Conservation (phyloP, 2,113 vertebrate genomes). For the Gambusia holbrooki region DNA sequence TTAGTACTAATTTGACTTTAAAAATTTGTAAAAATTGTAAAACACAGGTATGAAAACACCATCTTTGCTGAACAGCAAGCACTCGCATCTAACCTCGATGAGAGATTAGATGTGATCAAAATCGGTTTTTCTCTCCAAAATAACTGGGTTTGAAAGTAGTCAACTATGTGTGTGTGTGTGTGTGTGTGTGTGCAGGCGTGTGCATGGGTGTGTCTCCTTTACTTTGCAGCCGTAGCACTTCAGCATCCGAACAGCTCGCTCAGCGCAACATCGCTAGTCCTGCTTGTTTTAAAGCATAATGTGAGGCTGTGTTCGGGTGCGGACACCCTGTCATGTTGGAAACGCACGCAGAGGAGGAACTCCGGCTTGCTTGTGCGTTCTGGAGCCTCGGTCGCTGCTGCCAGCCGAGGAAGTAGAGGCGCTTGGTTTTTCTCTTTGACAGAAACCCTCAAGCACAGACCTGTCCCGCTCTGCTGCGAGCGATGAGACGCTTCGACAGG, state of each 20-base stretch:
- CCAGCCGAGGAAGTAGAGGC: slow-evolving; percentile 16
- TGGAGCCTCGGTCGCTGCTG: slow-evolving; percentile 32
- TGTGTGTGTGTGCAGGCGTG: too few species aligned
- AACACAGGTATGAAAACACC: too few species aligned
- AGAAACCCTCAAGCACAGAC: slow-evolving; percentile 34
- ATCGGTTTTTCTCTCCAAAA: too few species aligned
- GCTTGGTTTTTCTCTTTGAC: slow-evolving; percentile 25
- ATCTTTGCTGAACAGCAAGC: too few species aligned
- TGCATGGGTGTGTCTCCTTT: neutral
- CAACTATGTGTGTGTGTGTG: too few species aligned
- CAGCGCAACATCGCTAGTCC: neutral
- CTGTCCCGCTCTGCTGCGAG: slow-evolving; percentile 26
- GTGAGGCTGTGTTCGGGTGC: neutral
- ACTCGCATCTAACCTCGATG: too few species aligned
- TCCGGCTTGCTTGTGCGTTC: slow-evolving; percentile 19
- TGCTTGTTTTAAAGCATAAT: neutral
- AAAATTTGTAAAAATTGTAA: too few species aligned
- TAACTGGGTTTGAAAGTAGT: too few species aligned
- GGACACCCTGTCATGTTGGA: slow-evolving; percentile 12
- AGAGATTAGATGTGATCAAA: too few species aligned
- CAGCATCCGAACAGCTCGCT: neutral
- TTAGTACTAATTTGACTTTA: too few species aligned
- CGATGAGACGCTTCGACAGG: slow-evolving; percentile 35
- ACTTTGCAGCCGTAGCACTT: neutral
- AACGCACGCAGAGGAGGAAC: neutral